Evolutionary conservation across 1,140 invertebrate genomes (phyloP).

Genomic region (Ips nitidus): DNA sequence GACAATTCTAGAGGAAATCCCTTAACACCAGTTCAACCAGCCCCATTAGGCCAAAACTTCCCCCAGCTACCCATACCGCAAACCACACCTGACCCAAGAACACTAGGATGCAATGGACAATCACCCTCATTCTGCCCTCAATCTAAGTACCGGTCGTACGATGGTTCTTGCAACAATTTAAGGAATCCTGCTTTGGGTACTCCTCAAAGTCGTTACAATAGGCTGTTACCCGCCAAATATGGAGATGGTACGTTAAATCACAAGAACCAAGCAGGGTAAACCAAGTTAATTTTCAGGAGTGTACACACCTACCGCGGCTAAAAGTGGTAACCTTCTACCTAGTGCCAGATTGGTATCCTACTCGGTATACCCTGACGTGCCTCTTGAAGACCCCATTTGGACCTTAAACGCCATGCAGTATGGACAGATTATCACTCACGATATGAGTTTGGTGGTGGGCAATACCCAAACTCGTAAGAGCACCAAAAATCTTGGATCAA

Average conservation of each 20-base stretch:
- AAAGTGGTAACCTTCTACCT: conserved; percentile 66
- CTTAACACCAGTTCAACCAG: not conserved
- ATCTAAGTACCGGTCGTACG: conserved; percentile 70
- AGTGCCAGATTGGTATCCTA: conserved; percentile 69
- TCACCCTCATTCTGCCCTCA: conserved; percentile 54
- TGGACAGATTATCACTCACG: conserved; percentile 86
- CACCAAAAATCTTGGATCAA: not conserved
- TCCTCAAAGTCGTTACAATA: conserved; percentile 64
- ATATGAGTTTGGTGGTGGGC: conserved; percentile 76
- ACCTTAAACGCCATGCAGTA: conserved; percentile 82
- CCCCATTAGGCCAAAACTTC: conserved; percentile 10
- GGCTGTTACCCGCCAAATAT: conserved; percentile 77
- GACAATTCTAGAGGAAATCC: conserved; percentile 8
- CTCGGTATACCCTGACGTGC: conserved; percentile 66
- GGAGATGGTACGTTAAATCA: conserved; percentile 66
- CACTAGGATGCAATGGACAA: conserved; percentile 50
- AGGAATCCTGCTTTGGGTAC: conserved; percentile 70
- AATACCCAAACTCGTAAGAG: conserved; percentile 71
- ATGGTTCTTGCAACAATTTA: conserved; percentile 87
- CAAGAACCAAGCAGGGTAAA: not conserved
- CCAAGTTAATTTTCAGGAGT: conserved; percentile 57
- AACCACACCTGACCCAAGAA: conserved; percentile 42
- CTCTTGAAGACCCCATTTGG: conserved; percentile 66
- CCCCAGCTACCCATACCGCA: conserved; percentile 38
- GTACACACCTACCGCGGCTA: conserved; percentile 63